Conservation (phyloP, 53 echinoderm and acorn worm genomes). For the Patiria pectinifera region DNA sequence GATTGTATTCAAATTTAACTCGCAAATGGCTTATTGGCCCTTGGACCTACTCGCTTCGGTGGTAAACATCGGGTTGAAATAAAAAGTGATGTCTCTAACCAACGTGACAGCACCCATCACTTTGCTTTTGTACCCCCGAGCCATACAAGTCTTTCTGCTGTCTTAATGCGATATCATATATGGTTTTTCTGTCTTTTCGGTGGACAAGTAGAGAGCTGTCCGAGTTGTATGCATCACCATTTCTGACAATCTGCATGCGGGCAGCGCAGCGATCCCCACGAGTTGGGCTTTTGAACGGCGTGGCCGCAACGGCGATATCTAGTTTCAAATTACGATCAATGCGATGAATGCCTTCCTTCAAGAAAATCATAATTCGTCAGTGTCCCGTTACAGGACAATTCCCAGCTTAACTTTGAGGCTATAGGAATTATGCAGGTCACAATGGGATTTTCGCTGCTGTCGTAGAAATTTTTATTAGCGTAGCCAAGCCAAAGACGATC, state of each 20-base stretch:
- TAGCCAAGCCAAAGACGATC: not conserved
- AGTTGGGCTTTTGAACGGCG: not conserved
- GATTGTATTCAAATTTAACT: too few species aligned
- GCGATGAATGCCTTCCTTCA: not conserved
- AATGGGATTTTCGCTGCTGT: not conserved
- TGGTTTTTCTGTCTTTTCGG: not conserved
- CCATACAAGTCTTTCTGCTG: not conserved
- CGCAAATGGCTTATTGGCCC: not conserved
- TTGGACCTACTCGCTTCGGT: not conserved
- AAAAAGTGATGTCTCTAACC: not conserved
- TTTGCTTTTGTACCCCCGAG: not conserved
- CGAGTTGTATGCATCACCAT: not conserved
- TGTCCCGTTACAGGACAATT: not conserved
- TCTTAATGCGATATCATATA: not conserved
- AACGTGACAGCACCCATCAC: conserved; percentile 11
- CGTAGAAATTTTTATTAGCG: not conserved
- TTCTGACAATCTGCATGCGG: too few species aligned
- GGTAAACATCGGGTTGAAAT: not conserved
- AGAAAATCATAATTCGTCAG: not conserved
- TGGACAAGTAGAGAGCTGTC: too few species aligned
- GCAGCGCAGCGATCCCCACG: not conserved
- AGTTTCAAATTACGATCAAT: conserved; percentile 7
- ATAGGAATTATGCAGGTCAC: not conserved
- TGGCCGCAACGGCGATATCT: not conserved
- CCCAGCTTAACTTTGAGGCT: not conserved